These are phyloP conservation scores for Calycopis cecrops DNA, from an alignment of 1,140 invertebrate species.

Conservation along the genomic window DNA sequence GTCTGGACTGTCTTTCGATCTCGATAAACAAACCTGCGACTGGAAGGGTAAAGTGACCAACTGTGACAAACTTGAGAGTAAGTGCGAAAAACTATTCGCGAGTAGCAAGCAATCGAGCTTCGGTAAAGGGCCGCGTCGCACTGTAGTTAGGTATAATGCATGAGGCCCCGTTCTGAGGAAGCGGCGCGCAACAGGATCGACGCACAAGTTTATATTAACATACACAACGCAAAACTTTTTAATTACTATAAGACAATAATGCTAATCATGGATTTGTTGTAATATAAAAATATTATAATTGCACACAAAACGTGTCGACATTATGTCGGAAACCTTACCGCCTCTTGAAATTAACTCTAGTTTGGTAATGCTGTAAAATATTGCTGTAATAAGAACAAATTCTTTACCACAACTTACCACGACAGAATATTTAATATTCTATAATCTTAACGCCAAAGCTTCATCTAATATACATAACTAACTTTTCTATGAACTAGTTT, in stretches of 20 bases:
- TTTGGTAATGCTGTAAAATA: too few relatives aligned
- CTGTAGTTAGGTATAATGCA: constrained; percentile 69
- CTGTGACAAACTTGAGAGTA: constrained; percentile 97
- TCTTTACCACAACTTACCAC: constrained; percentile 1
- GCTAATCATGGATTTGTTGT: too few relatives aligned
- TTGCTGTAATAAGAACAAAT: neutral
- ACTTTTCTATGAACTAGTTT: neutral
- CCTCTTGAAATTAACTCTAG: too few relatives aligned
- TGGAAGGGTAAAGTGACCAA: constrained; percentile 97
- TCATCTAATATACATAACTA: constrained; percentile 11
- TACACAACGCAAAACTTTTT: constrained; percentile 10
- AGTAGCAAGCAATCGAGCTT: constrained; percentile 67
- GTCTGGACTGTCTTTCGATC: constrained; percentile 95
- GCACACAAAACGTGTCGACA: too few relatives aligned
- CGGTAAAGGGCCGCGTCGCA: constrained; percentile 69
- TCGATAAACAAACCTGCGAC: constrained; percentile 97
- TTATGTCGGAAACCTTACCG: too few relatives aligned
- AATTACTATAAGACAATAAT: neutral
- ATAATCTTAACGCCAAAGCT: constrained; percentile 16
- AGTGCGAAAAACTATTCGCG: constrained; percentile 79
- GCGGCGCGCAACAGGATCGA: constrained; percentile 41
- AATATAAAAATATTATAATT: too few relatives aligned
- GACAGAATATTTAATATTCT: constrained; percentile 8
- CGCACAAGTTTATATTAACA: constrained; percentile 46
- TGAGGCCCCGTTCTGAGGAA: constrained; percentile 61